Conservation (phyloP, 2,797 vertebrate species). For the Takifugu rubripes region DNA sequence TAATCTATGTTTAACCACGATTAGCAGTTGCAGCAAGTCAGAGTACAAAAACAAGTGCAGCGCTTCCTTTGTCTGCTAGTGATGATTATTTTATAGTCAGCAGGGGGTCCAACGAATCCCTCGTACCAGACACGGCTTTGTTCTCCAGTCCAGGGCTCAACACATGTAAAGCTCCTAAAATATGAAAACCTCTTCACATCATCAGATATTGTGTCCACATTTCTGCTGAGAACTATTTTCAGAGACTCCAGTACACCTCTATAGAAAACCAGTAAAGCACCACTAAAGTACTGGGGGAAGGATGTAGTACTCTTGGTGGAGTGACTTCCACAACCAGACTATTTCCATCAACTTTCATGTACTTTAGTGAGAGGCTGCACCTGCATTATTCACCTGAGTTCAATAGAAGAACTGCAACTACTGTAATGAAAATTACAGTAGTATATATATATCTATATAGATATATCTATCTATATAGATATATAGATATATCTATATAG, state of each 20-base stretch:
- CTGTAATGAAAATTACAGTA: no score
- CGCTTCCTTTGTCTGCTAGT: conserved; percentile 49
- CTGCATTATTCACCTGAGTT: not conserved
- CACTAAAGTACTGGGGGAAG: conserved; percentile 3
- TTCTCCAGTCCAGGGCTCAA: conserved; percentile 30
- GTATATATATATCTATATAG: no score
- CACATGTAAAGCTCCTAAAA: conserved; percentile 21
- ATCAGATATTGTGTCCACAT: not conserved
- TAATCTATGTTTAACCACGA: not conserved
- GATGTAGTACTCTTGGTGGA: not conserved
- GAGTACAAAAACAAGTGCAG: conserved; percentile 30
- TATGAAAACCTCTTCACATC: not conserved
- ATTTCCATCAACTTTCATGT: conserved; percentile 41
- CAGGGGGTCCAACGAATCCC: conserved; percentile 62
- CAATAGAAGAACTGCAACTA: not conserved
- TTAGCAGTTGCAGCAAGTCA: conserved; percentile 20
- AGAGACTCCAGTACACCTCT: no score
- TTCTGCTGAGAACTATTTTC: not conserved
- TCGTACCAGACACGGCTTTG: conserved; percentile 61
- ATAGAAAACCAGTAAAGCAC: not conserved
- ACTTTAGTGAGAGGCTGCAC: not conserved
- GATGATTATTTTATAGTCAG: conserved; percentile 59
- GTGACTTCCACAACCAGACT: conserved; percentile 3
- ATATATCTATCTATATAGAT: no score
- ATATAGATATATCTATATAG: no score